A percentile compares a stretch with the other conserved stretches of the same genome.
phyloP scores from a whole-genome alignment of 1,140 invertebrate species.

The Colletes gigas region DNA sequence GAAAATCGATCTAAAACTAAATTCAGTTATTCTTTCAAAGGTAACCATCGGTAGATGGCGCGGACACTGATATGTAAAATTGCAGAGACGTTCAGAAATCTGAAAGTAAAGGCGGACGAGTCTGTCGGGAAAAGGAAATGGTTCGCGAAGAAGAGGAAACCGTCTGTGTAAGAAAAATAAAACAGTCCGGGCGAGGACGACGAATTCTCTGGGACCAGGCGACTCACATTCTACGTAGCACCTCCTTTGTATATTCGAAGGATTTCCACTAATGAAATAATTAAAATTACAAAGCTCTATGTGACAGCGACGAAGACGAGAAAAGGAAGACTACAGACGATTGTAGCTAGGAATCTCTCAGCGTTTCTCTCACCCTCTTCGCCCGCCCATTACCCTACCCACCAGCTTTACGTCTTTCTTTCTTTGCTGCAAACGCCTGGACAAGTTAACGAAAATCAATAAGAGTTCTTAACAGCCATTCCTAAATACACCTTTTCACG shows the following conservation, averaged over 20 bases:
- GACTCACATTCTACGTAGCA: slow-evolving; percentile 35
- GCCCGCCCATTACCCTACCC: not conserved
- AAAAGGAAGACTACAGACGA: slow-evolving; percentile 1
- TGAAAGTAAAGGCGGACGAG: slow-evolving; percentile 22
- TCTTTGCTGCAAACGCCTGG: slow-evolving; percentile 5
- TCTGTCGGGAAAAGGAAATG: slow-evolving; percentile 12
- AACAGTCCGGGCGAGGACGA: slow-evolving; percentile 35
- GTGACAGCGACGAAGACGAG: slow-evolving; percentile 23
- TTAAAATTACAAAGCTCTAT: slow-evolving; percentile 74
- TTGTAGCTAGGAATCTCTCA: not conserved
- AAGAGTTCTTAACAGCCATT: slow-evolving; percentile 33
- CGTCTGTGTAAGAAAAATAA: slow-evolving; percentile 58
- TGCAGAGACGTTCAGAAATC: slow-evolving; percentile 45
- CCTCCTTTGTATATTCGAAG: slow-evolving; percentile 65
- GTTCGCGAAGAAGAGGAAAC: slow-evolving; percentile 13
- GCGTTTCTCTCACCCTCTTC: slow-evolving; percentile 5
- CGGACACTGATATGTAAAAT: slow-evolving; percentile 27
- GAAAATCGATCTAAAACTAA: too few species aligned
- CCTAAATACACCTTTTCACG: not conserved
- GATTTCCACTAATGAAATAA: slow-evolving; percentile 74
- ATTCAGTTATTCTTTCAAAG: not conserved
- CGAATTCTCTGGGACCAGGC: slow-evolving; percentile 50
- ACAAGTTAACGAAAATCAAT: slow-evolving; percentile 51
- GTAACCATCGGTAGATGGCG: slow-evolving; percentile 24
- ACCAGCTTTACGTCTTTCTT: slow-evolving; percentile 20